Evolutionary conservation across 2,113 vertebrate species (phyloP).

Genomic region (Microcebus tavaratra): DNA sequence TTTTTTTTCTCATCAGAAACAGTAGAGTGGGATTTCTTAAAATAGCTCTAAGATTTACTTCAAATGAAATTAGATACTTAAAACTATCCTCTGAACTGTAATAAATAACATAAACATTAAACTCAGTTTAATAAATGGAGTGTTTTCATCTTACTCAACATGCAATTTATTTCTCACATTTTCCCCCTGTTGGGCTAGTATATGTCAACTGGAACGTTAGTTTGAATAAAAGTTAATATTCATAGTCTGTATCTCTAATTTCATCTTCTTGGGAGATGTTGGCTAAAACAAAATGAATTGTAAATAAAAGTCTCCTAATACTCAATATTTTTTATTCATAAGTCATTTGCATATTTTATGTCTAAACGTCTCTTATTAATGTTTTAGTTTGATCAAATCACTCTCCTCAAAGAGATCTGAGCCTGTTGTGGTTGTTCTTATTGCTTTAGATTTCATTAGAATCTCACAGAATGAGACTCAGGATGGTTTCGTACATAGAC

Average conservation of each 20-base stretch:
- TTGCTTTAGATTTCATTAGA: neutral
- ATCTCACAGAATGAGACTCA: neutral
- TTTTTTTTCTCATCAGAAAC: neutral
- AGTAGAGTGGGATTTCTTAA: neutral
- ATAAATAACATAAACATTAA: slow-evolving; percentile 39
- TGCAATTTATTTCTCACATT: neutral
- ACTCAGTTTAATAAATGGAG: neutral
- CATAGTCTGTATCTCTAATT: neutral
- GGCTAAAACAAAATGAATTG: neutral
- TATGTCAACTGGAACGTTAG: slow-evolving; percentile 20
- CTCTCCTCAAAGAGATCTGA: neutral
- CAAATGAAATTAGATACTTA: slow-evolving; percentile 39
- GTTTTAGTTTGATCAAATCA: neutral
- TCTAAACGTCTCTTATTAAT: neutral
- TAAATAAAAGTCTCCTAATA: neutral
- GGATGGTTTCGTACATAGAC: neutral
- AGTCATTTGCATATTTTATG: slow-evolving; percentile 17
- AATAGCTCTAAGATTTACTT: slow-evolving; percentile 14
- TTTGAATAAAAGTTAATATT: slow-evolving; percentile 4
- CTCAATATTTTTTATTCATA: neutral
- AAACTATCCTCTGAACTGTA: neutral
- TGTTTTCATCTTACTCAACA: neutral
- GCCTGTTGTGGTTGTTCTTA: neutral
- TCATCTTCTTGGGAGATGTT: neutral
- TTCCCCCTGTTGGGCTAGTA: neutral